Conservation (phyloP, 2,113 vertebrate genomes). For the Myiagra hebetior region DNA sequence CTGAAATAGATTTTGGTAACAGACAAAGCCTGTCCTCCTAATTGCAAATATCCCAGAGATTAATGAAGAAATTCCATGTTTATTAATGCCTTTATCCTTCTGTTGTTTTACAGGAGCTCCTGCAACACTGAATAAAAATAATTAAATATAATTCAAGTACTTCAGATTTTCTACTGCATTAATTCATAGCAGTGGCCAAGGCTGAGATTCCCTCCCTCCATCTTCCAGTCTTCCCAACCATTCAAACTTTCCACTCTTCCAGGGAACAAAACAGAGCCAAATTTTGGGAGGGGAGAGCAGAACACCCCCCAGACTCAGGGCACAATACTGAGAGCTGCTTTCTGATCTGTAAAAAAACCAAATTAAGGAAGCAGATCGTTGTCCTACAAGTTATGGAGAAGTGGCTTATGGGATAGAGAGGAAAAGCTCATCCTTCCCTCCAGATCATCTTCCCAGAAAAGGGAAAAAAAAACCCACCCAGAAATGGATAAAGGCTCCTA, state of each 20-base stretch:
- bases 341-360: background rate
- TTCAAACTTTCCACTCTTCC: constrained; percentile 22
- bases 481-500: background rate
- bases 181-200: constrained; percentile 9
- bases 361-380: background rate
- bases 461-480: background rate
- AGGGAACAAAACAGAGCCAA: constrained; percentile 19
- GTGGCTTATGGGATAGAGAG: background rate
- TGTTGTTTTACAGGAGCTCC: constrained; percentile 13
- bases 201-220: constrained; percentile 5
- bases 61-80: background rate
- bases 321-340: background rate
- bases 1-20: background rate
- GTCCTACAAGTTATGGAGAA: background rate
- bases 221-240: background rate
- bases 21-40: background rate
- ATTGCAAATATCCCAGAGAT: background rate
- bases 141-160: background rate
- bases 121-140: background rate
- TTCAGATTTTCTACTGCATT: constrained; percentile 18
- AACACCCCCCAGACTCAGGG: background rate
- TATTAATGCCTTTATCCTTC: background rate
- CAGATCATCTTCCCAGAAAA: background rate
- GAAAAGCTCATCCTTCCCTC: background rate
- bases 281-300: background rate